Conservation (phyloP, 2,888 invertebrate genomes). For the Nemotelus nigrinus region DNA sequence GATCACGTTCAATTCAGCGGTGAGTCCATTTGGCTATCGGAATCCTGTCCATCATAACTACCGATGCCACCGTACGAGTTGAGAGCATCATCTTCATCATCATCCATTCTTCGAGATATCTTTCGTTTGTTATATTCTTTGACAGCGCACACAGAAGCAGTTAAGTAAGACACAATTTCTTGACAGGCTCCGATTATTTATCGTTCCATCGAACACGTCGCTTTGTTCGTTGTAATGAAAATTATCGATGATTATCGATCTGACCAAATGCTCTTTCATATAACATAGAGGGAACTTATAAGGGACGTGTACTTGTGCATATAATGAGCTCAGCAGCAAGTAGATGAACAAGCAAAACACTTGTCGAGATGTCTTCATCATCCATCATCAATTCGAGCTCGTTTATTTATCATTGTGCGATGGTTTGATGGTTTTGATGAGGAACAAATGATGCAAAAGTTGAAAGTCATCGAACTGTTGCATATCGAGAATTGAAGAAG, state of each 20-base stretch:
- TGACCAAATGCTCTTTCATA: neutral
- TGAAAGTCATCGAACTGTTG: conserved; percentile 45
- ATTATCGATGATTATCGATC: conserved; percentile 44
- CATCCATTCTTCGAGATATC: neutral
- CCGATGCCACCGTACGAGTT: neutral
- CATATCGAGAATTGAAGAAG: neutral
- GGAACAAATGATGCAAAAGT: neutral
- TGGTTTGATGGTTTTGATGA: neutral
- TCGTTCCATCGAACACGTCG: conserved; percentile 34
- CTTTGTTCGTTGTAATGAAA: conserved; percentile 11
- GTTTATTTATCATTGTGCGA: neutral
- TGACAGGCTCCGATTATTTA: conserved; percentile 29
- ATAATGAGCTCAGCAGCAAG: neutral
- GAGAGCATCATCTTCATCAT: neutral
- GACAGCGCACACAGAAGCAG: conserved; percentile 10
- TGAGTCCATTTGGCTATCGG: conserved; percentile 7
- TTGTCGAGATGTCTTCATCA: conserved; percentile 43
- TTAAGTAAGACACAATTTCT: conserved; percentile 24
- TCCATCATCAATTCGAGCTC: conserved; percentile 38
- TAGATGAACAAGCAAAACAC: conserved; percentile 9
- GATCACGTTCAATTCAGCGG: conserved; percentile 37
- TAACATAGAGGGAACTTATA: no score
- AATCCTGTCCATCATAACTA: neutral
- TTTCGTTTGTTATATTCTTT: neutral
- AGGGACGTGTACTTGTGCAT: no score